Evolutionary conservation across 2,797 vertebrate genomes (phyloP).

Genomic region (Tympanoctomys barrerae): DNA sequence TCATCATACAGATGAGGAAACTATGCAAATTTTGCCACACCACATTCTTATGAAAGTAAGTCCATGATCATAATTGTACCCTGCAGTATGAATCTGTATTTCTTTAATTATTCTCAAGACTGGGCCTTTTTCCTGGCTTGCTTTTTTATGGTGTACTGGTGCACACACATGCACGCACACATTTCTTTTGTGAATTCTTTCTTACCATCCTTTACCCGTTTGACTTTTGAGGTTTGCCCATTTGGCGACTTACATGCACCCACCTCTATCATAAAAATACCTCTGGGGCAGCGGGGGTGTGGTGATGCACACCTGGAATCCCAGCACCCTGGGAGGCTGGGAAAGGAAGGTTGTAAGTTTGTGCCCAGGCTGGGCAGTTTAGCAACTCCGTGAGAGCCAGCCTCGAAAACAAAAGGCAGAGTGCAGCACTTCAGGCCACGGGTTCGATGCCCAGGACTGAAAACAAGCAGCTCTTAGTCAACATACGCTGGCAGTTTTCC

Average conservation of each 20-base stretch:
- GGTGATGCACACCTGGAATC: background rate
- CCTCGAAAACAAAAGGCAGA: background rate
- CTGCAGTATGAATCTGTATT: background rate
- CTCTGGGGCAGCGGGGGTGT: background rate
- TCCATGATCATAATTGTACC: background rate
- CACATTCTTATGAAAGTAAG: background rate
- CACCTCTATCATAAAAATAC: slow-evolving; percentile 11
- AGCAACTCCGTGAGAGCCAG: background rate
- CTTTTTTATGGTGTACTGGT: background rate
- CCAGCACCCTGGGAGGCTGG: background rate
- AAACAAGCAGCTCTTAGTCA: background rate
- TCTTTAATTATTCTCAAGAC: background rate
- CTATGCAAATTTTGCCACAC: background rate
- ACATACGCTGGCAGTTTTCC: background rate
- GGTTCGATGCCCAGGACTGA: background rate
- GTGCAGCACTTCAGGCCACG: background rate
- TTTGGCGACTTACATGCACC: background rate
- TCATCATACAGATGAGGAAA: background rate
- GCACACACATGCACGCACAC: background rate
- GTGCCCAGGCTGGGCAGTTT: background rate
- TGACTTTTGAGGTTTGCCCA: background rate
- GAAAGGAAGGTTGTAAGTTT: background rate
- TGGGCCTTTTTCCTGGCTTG: background rate
- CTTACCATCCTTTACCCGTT: background rate
- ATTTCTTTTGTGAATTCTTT: background rate